A percentile compares a stretch with the other conserved stretches of the same genome.
Conservation (phyloP, 2,888 invertebrate species). For the Trissoscelio sp. region DNA sequence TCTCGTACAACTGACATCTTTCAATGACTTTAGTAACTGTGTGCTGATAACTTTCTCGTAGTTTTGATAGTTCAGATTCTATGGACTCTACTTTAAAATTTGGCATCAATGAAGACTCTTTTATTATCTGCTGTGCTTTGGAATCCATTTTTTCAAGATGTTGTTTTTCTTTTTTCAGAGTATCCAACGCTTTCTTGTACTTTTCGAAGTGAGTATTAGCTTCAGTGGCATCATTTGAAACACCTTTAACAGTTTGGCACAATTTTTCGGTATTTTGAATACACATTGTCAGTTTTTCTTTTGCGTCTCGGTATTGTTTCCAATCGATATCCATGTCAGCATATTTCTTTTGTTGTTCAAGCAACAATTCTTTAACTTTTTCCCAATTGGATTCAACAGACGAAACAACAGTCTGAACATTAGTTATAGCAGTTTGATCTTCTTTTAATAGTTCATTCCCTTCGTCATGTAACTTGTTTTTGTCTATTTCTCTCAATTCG, state of each 20-base stretch:
- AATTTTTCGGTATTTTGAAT: slow-evolving; percentile 88
- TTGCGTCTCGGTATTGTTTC: slow-evolving; percentile 90
- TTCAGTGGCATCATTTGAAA: slow-evolving; percentile 90
- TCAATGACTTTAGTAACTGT: slow-evolving; percentile 89
- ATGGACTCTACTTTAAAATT: slow-evolving; percentile 86
- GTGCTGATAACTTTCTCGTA: slow-evolving; percentile 89
- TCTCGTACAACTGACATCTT: slow-evolving; percentile 92
- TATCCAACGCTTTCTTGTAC: slow-evolving; percentile 90
- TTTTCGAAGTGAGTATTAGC: slow-evolving; percentile 89
- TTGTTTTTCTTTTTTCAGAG: slow-evolving; percentile 89
- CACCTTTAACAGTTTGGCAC: slow-evolving; percentile 86
- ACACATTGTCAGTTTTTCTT: slow-evolving; percentile 88
- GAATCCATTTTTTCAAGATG: slow-evolving; percentile 91
- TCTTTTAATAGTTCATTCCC: slow-evolving; percentile 92
- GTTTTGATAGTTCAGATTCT: slow-evolving; percentile 85
- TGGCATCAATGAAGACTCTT: slow-evolving; percentile 88
- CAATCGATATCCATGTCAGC: slow-evolving; percentile 88
- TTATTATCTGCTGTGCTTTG: slow-evolving; percentile 89
- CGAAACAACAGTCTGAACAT: slow-evolving; percentile 91
- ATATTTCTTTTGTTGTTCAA: slow-evolving; percentile 90
- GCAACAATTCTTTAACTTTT: slow-evolving; percentile 89
- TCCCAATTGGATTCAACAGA: slow-evolving; percentile 93
- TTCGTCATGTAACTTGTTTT: slow-evolving; percentile 90
- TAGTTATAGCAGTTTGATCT: slow-evolving; percentile 91
- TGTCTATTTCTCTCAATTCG: slow-evolving; percentile 86